Evolutionary conservation across 2,797 vertebrate species (phyloP).

Genomic region (Zenarchopterus dispar): DNA sequence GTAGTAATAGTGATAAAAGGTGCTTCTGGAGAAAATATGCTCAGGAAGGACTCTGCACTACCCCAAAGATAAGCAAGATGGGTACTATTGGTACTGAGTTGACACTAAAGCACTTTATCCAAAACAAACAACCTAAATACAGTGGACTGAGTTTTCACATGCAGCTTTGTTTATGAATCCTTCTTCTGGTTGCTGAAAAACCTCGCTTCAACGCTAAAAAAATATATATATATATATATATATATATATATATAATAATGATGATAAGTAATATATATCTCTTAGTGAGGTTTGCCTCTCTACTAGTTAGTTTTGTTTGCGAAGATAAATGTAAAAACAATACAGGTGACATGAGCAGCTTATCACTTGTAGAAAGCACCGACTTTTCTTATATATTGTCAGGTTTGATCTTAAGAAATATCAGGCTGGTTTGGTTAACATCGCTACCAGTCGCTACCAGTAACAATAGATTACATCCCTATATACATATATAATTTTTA

Average conservation of each 20-base stretch:
- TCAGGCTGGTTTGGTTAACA: too few relatives aligned
- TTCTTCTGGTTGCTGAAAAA: neutral
- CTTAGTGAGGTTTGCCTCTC: neutral
- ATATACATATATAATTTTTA: too few relatives aligned
- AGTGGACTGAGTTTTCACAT: slow-evolving; percentile 3
- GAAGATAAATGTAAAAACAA: neutral
- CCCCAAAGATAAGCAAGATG: slow-evolving; percentile 32
- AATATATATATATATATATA: too few relatives aligned
- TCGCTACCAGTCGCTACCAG: too few relatives aligned
- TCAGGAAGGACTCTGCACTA: slow-evolving; percentile 49
- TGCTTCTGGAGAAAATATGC: slow-evolving; percentile 46
- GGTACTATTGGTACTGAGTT: slow-evolving; percentile 31
- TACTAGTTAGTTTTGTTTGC: neutral
- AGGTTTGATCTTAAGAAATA: neutral
- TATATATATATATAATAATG: too few relatives aligned
- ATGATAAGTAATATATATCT: neutral
- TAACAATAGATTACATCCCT: too few relatives aligned
- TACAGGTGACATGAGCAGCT: neutral
- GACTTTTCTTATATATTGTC: neutral
- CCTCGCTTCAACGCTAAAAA: neutral
- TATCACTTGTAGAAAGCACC: neutral
- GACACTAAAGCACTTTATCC: slow-evolving; percentile 66
- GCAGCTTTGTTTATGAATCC: slow-evolving; percentile 7
- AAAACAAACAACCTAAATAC: slow-evolving; percentile 33
- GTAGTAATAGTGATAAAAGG: slow-evolving; percentile 24